Evolutionary conservation across 1,140 invertebrate genomes (phyloP), one percentile per base, ranked within the genome.

Genomic region (Drosophila bocki): DNA sequence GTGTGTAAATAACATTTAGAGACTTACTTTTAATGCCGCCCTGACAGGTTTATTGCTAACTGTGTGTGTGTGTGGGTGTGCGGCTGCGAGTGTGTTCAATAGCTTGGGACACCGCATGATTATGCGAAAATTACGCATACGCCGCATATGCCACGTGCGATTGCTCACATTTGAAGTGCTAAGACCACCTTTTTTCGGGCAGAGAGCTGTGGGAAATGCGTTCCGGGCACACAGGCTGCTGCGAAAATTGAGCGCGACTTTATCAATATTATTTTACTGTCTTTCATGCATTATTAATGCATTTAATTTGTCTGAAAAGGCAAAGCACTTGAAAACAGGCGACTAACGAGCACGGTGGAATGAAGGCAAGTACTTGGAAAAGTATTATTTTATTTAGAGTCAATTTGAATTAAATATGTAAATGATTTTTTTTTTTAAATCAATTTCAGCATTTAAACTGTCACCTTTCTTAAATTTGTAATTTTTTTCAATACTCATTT

Each of bases 41-140:
- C 83, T 87, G 83, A 87, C 83, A 87, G 84, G 63, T 88, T 88
- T 83, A 88, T 88, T 70, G 44, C 58, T 29, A 29, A 29, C 26
- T 32, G 62, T 60, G 56, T 47, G n/a, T 60, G 58, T 35, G 41
- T 17, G 53, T 8, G 61, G 17, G 48, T 32, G 72, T 29, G 59
- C 35, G 35, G 53, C 35, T 65, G 80, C 22, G 60, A 78, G 78
- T 82, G 75, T 61, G 65, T 85, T 82, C 75, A 85, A 85, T 86
- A 67, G 78, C 77, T 37, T 68, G 59, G 68, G 70, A 78, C 75
- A 78, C 76, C 82, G 51, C 61, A 88, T 87, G 84, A 87, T 88
- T 84, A 83, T 88, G 84, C 84, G 77, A 83, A 87, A 88, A 87
- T 87, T 83, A 83, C 86, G 80, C 80, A 88, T 80, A 87, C 84